These are phyloP conservation scores for Penelope pileata DNA, from an alignment of 2,113 vertebrate species.

Conservation along the genomic window DNA sequence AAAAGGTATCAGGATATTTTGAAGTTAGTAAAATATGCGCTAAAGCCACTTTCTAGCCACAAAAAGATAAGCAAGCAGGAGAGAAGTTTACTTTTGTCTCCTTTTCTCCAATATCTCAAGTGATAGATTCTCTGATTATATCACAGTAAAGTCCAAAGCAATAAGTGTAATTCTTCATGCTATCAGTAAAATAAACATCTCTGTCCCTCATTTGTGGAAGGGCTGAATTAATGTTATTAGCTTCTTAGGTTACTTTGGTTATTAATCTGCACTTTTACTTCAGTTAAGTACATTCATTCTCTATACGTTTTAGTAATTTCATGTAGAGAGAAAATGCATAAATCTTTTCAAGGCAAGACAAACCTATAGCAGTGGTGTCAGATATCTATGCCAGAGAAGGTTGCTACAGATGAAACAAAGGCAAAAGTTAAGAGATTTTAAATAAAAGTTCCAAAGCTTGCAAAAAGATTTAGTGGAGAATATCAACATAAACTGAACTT, in stretches of 20 bases:
- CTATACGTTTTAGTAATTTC: not conserved
- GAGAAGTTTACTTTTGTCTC: not conserved
- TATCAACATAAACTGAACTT: not conserved
- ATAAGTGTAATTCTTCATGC: not conserved
- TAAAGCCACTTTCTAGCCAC: not conserved
- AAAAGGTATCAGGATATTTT: not conserved
- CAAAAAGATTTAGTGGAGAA: not conserved
- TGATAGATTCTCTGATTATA: not conserved
- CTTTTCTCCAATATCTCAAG: not conserved
- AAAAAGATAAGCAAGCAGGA: not conserved
- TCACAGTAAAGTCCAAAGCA: not conserved
- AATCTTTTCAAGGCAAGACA: not conserved
- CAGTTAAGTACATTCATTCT: not conserved
- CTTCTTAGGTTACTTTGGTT: not conserved
- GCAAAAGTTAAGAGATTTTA: not conserved
- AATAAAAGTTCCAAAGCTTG: not conserved
- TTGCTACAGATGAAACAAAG: not conserved
- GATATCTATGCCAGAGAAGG: not conserved
- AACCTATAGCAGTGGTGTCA: not conserved
- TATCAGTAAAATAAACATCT: not conserved
- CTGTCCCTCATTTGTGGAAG: not conserved
- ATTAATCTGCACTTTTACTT: not conserved
- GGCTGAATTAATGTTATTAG: not conserved
- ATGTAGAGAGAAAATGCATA: not conserved
- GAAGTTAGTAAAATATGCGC: not conserved